Evolutionary conservation across 1,140 invertebrate species (phyloP), one percentile per base, ranked within the genome.

Genomic region (Apis dorsata): DNA sequence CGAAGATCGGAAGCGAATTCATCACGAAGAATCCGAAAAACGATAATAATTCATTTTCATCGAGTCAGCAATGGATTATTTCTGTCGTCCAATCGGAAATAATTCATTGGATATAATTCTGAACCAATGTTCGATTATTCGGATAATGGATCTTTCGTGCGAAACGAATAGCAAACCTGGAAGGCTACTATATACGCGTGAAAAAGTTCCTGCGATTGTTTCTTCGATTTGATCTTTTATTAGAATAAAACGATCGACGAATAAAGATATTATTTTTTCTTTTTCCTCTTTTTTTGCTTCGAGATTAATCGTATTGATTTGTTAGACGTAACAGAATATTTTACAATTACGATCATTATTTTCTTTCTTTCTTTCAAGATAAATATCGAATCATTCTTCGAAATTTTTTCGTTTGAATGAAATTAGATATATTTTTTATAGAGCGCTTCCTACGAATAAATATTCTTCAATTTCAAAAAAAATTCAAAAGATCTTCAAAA

Each of bases 21-120:
- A 51, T 79, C 68, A 49, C 17, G 21, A 8, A 28, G 0, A 21
- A 44, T 3, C 44, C 57, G 57, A 79, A 55, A 44, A 83, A 79
- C 68, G 75, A 65, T 17, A 59, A n/a, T 49, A 17, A 49, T 68
- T 63, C 66, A 63, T 79, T 79, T 83, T 71, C 75, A 60, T 79
- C 21, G 76, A 79, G 75, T 72, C 81, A 83, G 75, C 75, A 24
- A 72, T 59, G 68, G 76, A 79, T 83, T 83, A 83, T 83, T 79
- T 72, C 60, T 77, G 28, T 59, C 28, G 49, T 24, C 28, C 75
- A 53, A 72, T 79, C 49, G 81, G 76, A 79, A 83, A 78, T 83
- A 83, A 83, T 72, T 83, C 81, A 79, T 83, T 66, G 81, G n/a
- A 75, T 34, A 79, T 79, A 79, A 78, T 79, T 83, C 81, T 44